Evolutionary conservation across 2,797 vertebrate species (phyloP).

Genomic region (Mormyrops boulengeri): DNA sequence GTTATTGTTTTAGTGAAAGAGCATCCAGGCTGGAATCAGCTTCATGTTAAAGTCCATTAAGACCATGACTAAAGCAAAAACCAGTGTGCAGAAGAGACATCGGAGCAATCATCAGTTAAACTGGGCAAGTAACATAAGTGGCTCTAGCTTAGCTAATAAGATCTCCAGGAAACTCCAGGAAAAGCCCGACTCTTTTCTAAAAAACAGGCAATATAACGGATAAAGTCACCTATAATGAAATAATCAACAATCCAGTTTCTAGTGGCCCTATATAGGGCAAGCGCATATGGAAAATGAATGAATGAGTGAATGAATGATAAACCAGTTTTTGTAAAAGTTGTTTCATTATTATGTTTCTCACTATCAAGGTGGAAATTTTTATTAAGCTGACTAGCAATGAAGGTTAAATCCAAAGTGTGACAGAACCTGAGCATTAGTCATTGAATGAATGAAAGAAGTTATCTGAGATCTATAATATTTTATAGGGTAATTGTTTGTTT

Average conservation of each 20-base stretch:
- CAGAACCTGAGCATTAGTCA: background rate
- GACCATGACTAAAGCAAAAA: background rate
- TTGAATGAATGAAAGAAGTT: background rate
- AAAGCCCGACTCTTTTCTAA: background rate
- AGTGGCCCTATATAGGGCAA: background rate
- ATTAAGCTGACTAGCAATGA: background rate
- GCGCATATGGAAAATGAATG: background rate
- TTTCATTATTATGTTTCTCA: background rate
- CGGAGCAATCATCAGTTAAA: conserved; percentile 33
- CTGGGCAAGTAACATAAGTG: conserved; percentile 22
- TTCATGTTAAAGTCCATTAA: conserved; percentile 21
- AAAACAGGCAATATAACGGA: background rate
- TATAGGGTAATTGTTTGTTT: background rate
- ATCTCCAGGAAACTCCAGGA: background rate
- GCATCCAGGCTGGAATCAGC: conserved; percentile 10
- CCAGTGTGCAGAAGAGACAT: conserved; percentile 13
- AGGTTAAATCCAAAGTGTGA: background rate
- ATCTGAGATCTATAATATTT: background rate
- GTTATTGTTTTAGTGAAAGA: conserved; percentile 28
- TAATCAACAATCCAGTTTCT: background rate
- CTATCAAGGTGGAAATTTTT: background rate
- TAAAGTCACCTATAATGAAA: background rate
- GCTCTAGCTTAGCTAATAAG: background rate
- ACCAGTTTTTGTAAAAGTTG: background rate
- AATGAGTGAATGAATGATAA: background rate